These are phyloP conservation scores for Xanthorhoe spadicearia DNA, from an alignment of 2,888 invertebrate species.

Conservation along the genomic window DNA sequence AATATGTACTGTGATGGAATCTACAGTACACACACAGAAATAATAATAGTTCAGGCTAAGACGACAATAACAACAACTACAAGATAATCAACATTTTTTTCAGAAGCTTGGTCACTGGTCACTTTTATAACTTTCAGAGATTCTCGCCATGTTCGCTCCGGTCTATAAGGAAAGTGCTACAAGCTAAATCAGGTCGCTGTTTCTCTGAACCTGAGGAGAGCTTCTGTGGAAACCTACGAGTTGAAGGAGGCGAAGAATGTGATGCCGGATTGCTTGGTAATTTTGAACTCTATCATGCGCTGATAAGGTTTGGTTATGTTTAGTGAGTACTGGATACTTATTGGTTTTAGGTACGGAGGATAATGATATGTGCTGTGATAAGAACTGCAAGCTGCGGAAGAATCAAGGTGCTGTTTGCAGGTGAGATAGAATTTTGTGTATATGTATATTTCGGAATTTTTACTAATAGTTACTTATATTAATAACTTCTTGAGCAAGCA, in stretches of 20 bases:
- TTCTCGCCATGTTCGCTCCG: slow-evolving; percentile 98
- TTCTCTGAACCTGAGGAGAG: slow-evolving; percentile 97
- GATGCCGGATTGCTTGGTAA: slow-evolving; percentile 95
- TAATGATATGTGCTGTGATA: slow-evolving; percentile 96
- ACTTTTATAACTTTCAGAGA: slow-evolving; percentile 83
- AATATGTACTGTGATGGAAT: too few species aligned
- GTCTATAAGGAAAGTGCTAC: slow-evolving; percentile 96
- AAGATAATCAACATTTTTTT: too few species aligned
- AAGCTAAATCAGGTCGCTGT: slow-evolving; percentile 95
- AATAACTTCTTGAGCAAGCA: too few species aligned
- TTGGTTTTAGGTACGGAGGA: slow-evolving; percentile 89
- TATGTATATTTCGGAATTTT: too few species aligned
- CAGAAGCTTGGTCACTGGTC: background rate
- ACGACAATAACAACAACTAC: too few species aligned
- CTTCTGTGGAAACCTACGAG: slow-evolving; percentile 97
- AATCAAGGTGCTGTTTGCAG: slow-evolving; percentile 95
- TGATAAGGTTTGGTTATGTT: slow-evolving; percentile 1
- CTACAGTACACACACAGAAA: too few species aligned
- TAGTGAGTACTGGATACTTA: background rate
- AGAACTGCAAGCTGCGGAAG: slow-evolving; percentile 93
- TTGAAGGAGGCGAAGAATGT: slow-evolving; percentile 98
- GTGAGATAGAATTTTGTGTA: slow-evolving; percentile 62
- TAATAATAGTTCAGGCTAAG: too few species aligned
- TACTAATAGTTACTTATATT: too few species aligned
- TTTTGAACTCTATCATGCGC: background rate